Percentiles rank a stretch among this genome's conserved stretches.
Conservation (phyloP, 2,113 vertebrate genomes). For the Saguinus midas region DNA sequence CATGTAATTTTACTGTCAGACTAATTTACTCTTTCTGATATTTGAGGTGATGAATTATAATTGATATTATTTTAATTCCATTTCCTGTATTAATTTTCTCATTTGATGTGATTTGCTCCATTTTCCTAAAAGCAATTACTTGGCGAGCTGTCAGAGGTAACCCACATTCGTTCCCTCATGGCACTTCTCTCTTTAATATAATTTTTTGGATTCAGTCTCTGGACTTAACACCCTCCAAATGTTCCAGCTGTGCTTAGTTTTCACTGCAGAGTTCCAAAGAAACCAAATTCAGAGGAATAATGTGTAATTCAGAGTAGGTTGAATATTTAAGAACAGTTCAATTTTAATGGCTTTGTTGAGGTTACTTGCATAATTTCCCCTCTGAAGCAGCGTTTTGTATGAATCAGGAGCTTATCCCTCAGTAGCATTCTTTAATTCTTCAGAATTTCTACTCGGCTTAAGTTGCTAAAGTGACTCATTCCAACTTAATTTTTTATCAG, state of each 20-base stretch:
- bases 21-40: constrained; percentile 47
- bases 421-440: background rate
- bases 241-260: constrained; percentile 59
- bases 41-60: constrained; percentile 54
- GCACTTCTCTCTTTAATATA: constrained; percentile 53
- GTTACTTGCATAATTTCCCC: constrained; percentile 68
- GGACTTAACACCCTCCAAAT: constrained; percentile 73
- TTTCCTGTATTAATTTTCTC: constrained; percentile 62
- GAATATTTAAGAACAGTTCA: constrained; percentile 38
- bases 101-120: constrained; percentile 79
- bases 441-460: constrained; percentile 24
- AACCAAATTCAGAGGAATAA: constrained; percentile 48
- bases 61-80: constrained; percentile 56
- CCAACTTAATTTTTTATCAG: constrained; percentile 4
- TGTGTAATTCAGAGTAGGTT: constrained; percentile 14
- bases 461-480: constrained; percentile 26
- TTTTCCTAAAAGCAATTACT: constrained; percentile 92
- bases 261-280: constrained; percentile 41
- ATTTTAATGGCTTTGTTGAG: background rate
- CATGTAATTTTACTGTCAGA: constrained; percentile 65
- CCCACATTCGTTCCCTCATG: constrained; percentile 63
- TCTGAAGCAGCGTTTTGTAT: background rate
- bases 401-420: background rate
- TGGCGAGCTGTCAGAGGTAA: constrained; percentile 98
- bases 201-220: constrained; percentile 54